A percentile compares a stretch with the other conserved stretches of the same genome.
Conservation (phyloP, 2,888 invertebrate species). For the Helleia helle region DNA sequence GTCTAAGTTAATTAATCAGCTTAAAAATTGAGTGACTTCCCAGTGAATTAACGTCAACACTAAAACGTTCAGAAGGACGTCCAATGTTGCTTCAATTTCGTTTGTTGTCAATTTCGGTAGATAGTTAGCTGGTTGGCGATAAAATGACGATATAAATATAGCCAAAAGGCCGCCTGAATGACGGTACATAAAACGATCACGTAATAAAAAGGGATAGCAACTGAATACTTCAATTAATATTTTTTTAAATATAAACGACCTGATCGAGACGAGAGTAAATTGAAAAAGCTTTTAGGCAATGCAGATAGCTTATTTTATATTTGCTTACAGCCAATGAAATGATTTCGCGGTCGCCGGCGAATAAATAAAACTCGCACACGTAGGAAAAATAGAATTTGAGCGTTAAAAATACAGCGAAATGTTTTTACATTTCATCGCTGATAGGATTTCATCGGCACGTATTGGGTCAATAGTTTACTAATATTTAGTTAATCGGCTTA, state of each 20-base stretch:
- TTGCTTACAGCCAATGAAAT: constrained; percentile 17
- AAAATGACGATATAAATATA: too few relatives aligned
- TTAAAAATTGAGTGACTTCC: too few relatives aligned
- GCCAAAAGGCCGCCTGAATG: too few relatives aligned
- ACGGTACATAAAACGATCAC: too few relatives aligned
- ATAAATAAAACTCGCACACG: constrained; percentile 14
- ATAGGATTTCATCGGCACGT: constrained; percentile 4
- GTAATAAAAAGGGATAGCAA: background rate
- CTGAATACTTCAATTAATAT: constrained; percentile 20
- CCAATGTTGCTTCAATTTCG: too few relatives aligned
- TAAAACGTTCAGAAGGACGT: too few relatives aligned
- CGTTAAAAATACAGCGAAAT: constrained; percentile 5
- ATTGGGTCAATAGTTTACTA: background rate
- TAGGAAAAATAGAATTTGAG: constrained; percentile 8
- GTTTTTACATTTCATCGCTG: constrained; percentile 9
- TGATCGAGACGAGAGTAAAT: constrained; percentile 14
- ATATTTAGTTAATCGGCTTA: too few relatives aligned
- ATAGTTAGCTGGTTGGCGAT: too few relatives aligned
- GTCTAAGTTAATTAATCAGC: too few relatives aligned
- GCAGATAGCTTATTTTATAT: constrained; percentile 16
- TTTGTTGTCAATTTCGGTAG: too few relatives aligned
- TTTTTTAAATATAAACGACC: constrained; percentile 19
- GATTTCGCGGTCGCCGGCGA: constrained; percentile 16
- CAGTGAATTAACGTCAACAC: too few relatives aligned
- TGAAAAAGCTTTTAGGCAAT: constrained; percentile 20